Evolutionary conservation across 1,140 invertebrate genomes (phyloP), one percentile per base, ranked within the genome.

Genomic region (Diabrotica virgifera): DNA sequence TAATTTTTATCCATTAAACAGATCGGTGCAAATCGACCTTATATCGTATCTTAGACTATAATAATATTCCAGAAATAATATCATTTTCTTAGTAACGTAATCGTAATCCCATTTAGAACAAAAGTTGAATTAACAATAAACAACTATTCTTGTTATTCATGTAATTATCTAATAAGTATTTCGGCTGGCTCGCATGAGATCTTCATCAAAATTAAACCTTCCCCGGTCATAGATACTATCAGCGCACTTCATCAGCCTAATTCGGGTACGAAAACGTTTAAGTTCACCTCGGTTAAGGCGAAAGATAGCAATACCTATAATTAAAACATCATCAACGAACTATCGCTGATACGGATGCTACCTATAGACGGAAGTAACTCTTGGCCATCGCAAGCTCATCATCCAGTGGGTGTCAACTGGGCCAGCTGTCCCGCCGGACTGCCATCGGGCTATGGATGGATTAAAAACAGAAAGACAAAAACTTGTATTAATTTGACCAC

Each of bases 311-410:
- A 24, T 55, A 14, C 13, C 11, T 36, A 10, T 55, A 55, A 55
- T 55, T 55, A 55, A 55, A 55, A 55, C 35, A 55, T 55, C 53
- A 36, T 55, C 35, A 55, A 36, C 13, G 24, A 14, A 0, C 24
- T 10, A 55, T 55, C 51, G 24, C 11, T 55, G 11, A 14, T 55
- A 9, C 13, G 53, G 53, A 7, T 14, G 35, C 11, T 9, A 24
- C 24, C 24, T 24, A 24, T 36, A 24, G 24, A 24, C 53, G 53
- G 53, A 55, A 55, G 24, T 55, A 6, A 11, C 53, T 9, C 53
- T 10, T 36, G 53, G 53, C 53, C 24, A 55, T 14, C 53, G 13
- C 12, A 55, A 14, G 24, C 24, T 24, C 24, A 24, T 24, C 24
- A 24, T 14, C 53, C 5, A 24, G 53, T 24, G 53, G 53, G 53